Base-by-base conservation (phyloP, 2,888 invertebrate species). In the Drosophila birchii region DNA sequence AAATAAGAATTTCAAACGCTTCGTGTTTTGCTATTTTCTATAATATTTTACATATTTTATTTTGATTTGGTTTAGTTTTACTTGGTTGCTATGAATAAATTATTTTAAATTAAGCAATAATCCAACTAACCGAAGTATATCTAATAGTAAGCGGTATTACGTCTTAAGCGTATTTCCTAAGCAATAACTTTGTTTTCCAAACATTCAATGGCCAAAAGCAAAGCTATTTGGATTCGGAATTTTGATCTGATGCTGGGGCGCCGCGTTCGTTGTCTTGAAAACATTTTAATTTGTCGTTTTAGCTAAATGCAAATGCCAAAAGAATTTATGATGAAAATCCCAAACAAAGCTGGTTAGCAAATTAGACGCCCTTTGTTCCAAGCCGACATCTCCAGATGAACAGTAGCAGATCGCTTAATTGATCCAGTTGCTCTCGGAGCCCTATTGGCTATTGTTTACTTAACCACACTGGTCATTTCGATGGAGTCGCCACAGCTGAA, bases 401-500 rank as follows among this genome's bases (percentile, higher is more conserved):
- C 86, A 74, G 85, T 89, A 87, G 88, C 88, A 58, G 54, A 59
- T 43, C 63, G 58, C 58, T 61, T 72, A 75, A 85, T 78, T 77
- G 74, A 78, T 69, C 61, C 58, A 66, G 74, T 64, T 74, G 62
- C 70, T 60, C 53, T 74, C 29, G 61, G 43, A 68, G 71, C 64
- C 66, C 66, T 16, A 20, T 34, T 61, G 20, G 38, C 26, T 45
- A 38, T 56, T 56, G 71, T 86, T 73, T 82, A 76, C 68, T 85
- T 87, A 64, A 87, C 83, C 77, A 80, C 78, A 80, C 81, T 81
- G 79, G 83, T 75, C 75, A 87, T 79, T 84, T 90, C 89, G 76
- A 88, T 81, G 63, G 91, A 88, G 81, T 91, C 90, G 84, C 83
- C 90, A 81, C 86, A 91, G 67, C 90, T 91, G 80, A 75, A 89